Percentiles rank a stretch among this genome's conserved stretches.
Evolutionary conservation across 2,797 vertebrate species (phyloP).

Genomic region (Pterois miles): DNA sequence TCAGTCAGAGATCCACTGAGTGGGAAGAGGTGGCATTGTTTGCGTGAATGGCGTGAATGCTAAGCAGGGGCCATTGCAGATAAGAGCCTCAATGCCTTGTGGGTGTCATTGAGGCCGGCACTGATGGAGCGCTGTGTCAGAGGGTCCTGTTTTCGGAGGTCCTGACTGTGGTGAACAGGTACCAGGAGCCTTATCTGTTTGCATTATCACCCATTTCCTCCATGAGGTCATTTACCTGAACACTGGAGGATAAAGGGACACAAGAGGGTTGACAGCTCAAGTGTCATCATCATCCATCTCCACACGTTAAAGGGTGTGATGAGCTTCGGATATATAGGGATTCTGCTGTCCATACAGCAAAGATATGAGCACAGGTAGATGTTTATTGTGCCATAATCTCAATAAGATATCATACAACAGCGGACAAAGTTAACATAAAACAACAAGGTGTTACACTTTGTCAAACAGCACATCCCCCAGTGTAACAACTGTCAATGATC

Average conservation of each 20-base stretch:
- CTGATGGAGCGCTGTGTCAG: conserved; percentile 84
- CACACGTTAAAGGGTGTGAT: conserved; percentile 39
- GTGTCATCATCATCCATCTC: conserved; percentile 71
- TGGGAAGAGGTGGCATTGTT: conserved; percentile 86
- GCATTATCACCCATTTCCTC: conserved; percentile 85
- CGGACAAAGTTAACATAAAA: conserved; percentile 13
- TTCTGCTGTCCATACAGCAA: conserved; percentile 44
- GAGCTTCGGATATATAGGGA: conserved; percentile 16
- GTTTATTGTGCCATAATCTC: conserved; percentile 38
- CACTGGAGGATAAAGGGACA: conserved; percentile 71
- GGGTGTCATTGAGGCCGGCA: conserved; percentile 76
- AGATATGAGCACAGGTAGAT: conserved; percentile 31
- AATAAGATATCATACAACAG: conserved; percentile 23
- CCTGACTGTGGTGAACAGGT: conserved; percentile 80
- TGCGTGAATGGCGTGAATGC: conserved; percentile 84
- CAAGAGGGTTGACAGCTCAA: conserved; percentile 74
- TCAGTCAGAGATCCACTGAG: conserved; percentile 82
- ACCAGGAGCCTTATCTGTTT: conserved; percentile 83
- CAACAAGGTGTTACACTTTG: conserved; percentile 24
- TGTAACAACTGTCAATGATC: conserved; percentile 41
- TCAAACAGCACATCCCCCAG: conserved; percentile 26
- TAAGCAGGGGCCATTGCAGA: conserved; percentile 82
- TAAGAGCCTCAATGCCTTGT: conserved; percentile 83
- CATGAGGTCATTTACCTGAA: conserved; percentile 76
- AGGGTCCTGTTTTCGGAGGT: conserved; percentile 77